Conservation (phyloP, 2,888 invertebrate species). For the Hemaris fuciformis region DNA sequence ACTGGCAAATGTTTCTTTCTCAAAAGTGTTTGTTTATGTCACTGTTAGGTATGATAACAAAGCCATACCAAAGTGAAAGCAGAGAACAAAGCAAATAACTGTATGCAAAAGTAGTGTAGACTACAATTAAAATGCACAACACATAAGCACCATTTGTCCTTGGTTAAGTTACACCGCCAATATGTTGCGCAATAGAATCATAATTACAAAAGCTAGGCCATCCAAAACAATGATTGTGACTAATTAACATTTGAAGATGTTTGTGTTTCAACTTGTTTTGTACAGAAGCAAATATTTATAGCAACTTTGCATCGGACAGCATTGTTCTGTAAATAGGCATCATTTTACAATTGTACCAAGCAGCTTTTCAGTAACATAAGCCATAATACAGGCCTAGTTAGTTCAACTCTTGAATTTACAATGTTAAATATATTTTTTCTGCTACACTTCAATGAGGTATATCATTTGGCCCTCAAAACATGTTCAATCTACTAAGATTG, state of each 20-base stretch:
- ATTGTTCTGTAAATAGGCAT: too few species aligned
- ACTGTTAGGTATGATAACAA: neutral
- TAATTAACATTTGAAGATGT: neutral
- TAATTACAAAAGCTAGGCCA: neutral
- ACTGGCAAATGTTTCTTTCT: neutral
- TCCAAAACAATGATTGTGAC: neutral
- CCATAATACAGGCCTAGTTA: too few species aligned
- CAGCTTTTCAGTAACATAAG: too few species aligned
- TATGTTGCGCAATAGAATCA: neutral
- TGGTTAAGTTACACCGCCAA: neutral
- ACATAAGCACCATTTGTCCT: slow-evolving; percentile 1
- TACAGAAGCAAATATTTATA: too few species aligned
- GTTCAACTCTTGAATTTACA: too few species aligned
- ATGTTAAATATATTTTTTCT: too few species aligned
- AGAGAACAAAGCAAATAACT: neutral
- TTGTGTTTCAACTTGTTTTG: neutral
- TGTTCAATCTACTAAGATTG: too few species aligned
- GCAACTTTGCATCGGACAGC: too few species aligned
- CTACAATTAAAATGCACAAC: neutral
- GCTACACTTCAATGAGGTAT: too few species aligned
- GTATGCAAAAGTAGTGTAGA: neutral
- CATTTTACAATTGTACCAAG: too few species aligned
- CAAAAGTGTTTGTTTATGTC: neutral
- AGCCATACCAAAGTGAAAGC: neutral
- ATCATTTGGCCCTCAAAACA: too few species aligned